phyloP scores from a whole-genome alignment of 1,140 invertebrate genomes.

The Acyrthosiphon pisum region DNA sequence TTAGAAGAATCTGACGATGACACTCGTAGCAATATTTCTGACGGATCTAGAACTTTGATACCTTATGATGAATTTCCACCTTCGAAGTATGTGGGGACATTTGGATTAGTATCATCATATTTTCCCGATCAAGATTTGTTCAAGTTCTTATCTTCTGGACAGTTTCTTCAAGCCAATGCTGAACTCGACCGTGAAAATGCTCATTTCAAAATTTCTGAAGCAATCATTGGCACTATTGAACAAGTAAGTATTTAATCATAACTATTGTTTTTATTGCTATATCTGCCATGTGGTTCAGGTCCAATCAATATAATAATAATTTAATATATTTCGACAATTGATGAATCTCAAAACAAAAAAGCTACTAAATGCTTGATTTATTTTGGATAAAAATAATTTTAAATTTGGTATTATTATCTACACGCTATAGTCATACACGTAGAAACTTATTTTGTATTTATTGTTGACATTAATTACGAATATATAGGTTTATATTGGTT shows the following conservation, averaged over 20 bases:
- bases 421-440: neutral
- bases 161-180: constrained; percentile 75
- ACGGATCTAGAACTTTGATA: constrained; percentile 42
- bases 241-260: constrained; percentile 65
- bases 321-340: neutral
- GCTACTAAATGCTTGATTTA: neutral
- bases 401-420: neutral
- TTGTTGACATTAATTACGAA: neutral
- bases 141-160: constrained; percentile 76
- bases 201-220: constrained; percentile 85
- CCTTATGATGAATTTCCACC: constrained; percentile 22
- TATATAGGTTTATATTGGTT: neutral
- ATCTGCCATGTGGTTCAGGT: neutral
- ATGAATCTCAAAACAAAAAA: neutral
- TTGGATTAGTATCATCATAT: constrained; percentile 71
- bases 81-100: constrained; percentile 62
- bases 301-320: neutral
- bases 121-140: constrained; percentile 76
- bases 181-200: constrained; percentile 86
- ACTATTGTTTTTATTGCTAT: constrained; percentile 10
- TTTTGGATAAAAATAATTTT: neutral
- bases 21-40: constrained; percentile 43
- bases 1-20: constrained; percentile 58
- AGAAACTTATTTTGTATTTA: neutral
- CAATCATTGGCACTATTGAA: constrained; percentile 83